Evolutionary conservation across 1,140 invertebrate genomes (phyloP).

Genomic region (Pseudomyrmex dendroicus): DNA sequence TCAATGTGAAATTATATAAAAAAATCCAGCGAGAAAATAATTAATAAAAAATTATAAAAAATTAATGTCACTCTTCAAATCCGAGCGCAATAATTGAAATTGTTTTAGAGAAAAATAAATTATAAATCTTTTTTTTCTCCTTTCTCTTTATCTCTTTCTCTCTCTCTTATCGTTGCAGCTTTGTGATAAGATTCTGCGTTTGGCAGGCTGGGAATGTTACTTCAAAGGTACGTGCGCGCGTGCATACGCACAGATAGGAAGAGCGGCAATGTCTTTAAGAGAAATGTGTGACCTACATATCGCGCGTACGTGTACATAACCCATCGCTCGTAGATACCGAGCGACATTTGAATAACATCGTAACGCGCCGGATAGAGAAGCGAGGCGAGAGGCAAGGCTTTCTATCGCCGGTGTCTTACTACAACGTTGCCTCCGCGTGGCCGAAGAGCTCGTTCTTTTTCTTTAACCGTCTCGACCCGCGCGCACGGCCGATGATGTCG

Average conservation of each 20-base stretch:
- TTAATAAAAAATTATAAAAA: not conserved
- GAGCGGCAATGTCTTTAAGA: conserved; percentile 30
- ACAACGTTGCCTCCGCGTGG: not conserved
- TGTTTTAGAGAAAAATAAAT: too few species aligned
- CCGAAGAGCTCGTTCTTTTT: conserved; percentile 24
- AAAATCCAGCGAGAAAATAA: too few species aligned
- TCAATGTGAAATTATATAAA: not conserved
- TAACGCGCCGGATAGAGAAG: conserved; percentile 36
- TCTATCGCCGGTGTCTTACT: conserved; percentile 48
- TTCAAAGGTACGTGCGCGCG: not conserved
- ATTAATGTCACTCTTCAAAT: not conserved
- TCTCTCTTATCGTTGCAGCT: not conserved
- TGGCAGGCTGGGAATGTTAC: not conserved
- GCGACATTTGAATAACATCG: conserved; percentile 59
- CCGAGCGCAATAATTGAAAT: too few species aligned
- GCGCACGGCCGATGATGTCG: conserved; percentile 61
- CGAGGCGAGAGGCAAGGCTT: not conserved
- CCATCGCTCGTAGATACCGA: conserved; percentile 48
- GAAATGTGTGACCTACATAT: conserved; percentile 58
- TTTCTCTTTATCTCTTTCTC: too few species aligned
- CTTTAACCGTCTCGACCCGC: conserved; percentile 35
- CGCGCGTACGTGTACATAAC: conserved; percentile 23
- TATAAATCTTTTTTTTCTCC: not conserved
- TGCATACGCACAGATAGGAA: not conserved
- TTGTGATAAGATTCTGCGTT: not conserved